A percentile compares a stretch with the other conserved stretches of the same genome.
These are phyloP conservation scores for Cyprinodon brontotheroides DNA, from an alignment of 2,113 vertebrate genomes.

Conservation along the genomic window DNA sequence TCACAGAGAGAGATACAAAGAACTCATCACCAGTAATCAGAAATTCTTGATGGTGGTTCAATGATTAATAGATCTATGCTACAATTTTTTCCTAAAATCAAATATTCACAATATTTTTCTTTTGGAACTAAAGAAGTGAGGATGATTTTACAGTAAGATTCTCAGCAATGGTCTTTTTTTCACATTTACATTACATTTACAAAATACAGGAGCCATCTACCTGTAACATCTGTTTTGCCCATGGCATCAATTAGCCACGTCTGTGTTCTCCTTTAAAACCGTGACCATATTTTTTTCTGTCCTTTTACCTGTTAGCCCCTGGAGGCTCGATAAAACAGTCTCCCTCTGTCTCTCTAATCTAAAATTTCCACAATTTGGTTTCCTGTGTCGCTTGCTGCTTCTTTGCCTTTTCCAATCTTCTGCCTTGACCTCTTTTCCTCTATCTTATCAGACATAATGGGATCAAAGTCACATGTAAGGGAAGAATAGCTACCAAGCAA, in stretches of 20 bases:
- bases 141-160: conserved; percentile 8
- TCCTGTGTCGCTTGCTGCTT: conserved; percentile 32
- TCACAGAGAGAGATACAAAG: too few relatives aligned
- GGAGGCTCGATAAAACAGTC: conserved; percentile 76
- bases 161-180: conserved; percentile 14
- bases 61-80: too few relatives aligned
- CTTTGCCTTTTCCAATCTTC: conserved; percentile 26
- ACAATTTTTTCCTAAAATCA: too few relatives aligned
- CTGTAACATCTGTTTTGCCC: conserved; percentile 50
- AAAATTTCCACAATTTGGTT: conserved; percentile 63
- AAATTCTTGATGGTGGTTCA: too few relatives aligned
- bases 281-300: conserved; percentile 47
- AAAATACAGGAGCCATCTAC: conserved; percentile 37
- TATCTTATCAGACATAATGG: conserved; percentile 23
- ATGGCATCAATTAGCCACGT: conserved; percentile 65
- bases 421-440: conserved; percentile 31
- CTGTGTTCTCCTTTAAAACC: conserved; percentile 66
- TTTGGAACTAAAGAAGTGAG: background rate
- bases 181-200: conserved; percentile 7
- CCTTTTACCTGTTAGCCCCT: conserved; percentile 43
- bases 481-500: conserved; percentile 18
- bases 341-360: conserved; percentile 57
- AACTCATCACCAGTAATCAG: too few relatives aligned
- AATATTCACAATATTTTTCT: background rate
- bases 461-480: conserved; percentile 47